Conservation (phyloP, 2,797 vertebrate genomes). For the Dipus sagitta region DNA sequence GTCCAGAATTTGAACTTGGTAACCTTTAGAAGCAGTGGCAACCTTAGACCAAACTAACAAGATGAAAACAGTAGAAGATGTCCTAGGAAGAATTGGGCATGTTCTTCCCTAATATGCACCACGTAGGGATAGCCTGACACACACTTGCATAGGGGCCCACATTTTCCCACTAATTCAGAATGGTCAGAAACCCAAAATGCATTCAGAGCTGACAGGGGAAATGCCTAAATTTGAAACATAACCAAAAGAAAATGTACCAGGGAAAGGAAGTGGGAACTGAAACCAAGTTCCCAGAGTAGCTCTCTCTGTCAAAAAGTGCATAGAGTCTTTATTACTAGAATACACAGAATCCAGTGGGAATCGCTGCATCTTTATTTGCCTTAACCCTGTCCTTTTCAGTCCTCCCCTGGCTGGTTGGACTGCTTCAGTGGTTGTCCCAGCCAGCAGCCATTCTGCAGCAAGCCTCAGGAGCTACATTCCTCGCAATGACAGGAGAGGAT, state of each 20-base stretch:
- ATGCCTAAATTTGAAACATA: slow-evolving; percentile 81
- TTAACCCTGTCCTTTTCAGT: slow-evolving; percentile 75
- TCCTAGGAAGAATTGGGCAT: slow-evolving; percentile 59
- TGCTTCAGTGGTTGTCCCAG: slow-evolving; percentile 9
- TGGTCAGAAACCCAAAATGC: slow-evolving; percentile 62
- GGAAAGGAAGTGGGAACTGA: slow-evolving; percentile 79
- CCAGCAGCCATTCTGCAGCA: neutral
- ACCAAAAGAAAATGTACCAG: slow-evolving; percentile 81
- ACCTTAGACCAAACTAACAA: slow-evolving; percentile 78
- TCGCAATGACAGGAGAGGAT: slow-evolving; percentile 98
- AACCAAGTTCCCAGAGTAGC: slow-evolving; percentile 73
- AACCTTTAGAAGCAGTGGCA: slow-evolving; percentile 75
- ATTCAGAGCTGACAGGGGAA: slow-evolving; percentile 64
- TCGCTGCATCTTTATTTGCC: slow-evolving; percentile 36
- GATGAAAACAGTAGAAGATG: slow-evolving; percentile 65
- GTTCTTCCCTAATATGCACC: slow-evolving; percentile 60
- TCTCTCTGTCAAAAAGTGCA: slow-evolving; percentile 64
- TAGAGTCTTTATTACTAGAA: slow-evolving; percentile 69
- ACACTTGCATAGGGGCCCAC: slow-evolving; percentile 47
- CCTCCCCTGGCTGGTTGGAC: slow-evolving; percentile 33
- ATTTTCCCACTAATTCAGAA: slow-evolving; percentile 71
- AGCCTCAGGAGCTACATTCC: slow-evolving; percentile 94
- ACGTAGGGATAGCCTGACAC: slow-evolving; percentile 48
- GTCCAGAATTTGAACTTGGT: slow-evolving; percentile 77
- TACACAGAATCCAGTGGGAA: slow-evolving; percentile 59